Evolutionary conservation across 2,888 invertebrate species (phyloP).

Genomic region (Ectemnius cavifrons): DNA sequence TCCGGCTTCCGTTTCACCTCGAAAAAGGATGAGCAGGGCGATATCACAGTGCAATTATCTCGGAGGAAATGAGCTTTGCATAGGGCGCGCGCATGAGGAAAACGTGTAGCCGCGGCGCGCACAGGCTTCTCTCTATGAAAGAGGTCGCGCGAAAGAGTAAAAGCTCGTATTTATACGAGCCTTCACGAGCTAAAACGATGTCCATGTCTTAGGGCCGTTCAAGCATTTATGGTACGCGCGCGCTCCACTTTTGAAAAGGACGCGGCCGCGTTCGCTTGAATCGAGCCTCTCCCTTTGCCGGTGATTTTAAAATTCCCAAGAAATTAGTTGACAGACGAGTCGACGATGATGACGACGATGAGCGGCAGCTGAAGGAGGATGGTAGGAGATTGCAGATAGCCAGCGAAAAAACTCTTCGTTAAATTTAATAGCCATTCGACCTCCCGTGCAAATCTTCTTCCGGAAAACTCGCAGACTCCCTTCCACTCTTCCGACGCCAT

Average conservation of each 20-base stretch:
- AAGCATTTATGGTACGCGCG: slow-evolving; percentile 60
- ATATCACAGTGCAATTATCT: slow-evolving; percentile 72
- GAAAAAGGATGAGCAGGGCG: slow-evolving; percentile 48
- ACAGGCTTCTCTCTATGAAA: slow-evolving; percentile 43
- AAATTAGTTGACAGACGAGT: slow-evolving; percentile 60
- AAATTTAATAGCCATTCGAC: slow-evolving; percentile 52
- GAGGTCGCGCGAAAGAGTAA: slow-evolving; percentile 56
- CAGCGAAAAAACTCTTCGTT: slow-evolving; percentile 50
- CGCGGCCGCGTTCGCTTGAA: slow-evolving; percentile 60
- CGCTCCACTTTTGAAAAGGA: slow-evolving; percentile 61
- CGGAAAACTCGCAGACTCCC: slow-evolving; percentile 18
- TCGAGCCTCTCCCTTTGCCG: slow-evolving; percentile 43
- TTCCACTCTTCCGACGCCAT: not conserved
- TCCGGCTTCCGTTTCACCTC: slow-evolving; percentile 11
- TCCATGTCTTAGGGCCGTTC: slow-evolving; percentile 59
- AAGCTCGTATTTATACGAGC: slow-evolving; percentile 60
- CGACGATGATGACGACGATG: too few relatives aligned
- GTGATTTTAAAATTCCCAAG: slow-evolving; percentile 61
- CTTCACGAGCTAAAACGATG: slow-evolving; percentile 57
- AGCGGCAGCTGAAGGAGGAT: too few relatives aligned
- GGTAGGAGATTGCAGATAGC: slow-evolving; percentile 2
- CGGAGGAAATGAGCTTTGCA: slow-evolving; percentile 71
- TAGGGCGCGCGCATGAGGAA: slow-evolving; percentile 45
- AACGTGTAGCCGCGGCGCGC: slow-evolving; percentile 47
- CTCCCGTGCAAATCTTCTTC: slow-evolving; percentile 29